phyloP scores from a whole-genome alignment of 2,113 vertebrate genomes.

The Callorhinus ursinus region DNA sequence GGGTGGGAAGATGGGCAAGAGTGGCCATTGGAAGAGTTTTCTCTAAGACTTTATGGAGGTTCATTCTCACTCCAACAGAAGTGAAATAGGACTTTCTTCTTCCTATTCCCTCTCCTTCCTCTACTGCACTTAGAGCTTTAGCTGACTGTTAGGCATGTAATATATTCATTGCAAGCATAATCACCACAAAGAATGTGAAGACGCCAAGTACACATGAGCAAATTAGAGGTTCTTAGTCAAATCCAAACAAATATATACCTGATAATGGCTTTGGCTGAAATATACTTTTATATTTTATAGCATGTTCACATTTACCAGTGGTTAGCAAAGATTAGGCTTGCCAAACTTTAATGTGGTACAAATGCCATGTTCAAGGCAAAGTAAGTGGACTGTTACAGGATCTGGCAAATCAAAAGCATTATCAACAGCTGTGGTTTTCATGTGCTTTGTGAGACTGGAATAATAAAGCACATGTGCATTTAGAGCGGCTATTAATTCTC shows the following conservation, averaged over 20 bases:
- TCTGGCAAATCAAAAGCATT: constrained; percentile 72
- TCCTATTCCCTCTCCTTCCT: neutral
- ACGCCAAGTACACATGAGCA: constrained; percentile 77
- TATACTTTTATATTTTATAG: constrained; percentile 83
- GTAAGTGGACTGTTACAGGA: constrained; percentile 5
- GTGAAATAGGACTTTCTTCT: neutral
- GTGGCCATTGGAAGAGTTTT: neutral
- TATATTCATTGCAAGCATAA: neutral
- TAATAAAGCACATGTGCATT: neutral
- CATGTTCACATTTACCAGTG: constrained; percentile 87
- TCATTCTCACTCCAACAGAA: neutral
- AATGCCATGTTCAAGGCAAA: constrained; percentile 80
- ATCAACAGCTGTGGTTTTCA: constrained; percentile 62
- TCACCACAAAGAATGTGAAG: constrained; percentile 6
- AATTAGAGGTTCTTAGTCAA: constrained; percentile 78
- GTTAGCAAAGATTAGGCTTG: constrained; percentile 85
- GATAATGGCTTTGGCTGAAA: constrained; percentile 86
- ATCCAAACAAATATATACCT: constrained; percentile 79
- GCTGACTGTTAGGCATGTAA: neutral
- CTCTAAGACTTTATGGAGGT: neutral
- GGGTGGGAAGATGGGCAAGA: too few relatives aligned
- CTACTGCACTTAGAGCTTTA: neutral
- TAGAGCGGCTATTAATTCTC: constrained; percentile 24
- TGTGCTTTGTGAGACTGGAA: constrained; percentile 48
- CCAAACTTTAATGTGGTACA: constrained; percentile 84